Conservation (phyloP, 2,113 vertebrate species). For the Peromyscus maniculatus region DNA sequence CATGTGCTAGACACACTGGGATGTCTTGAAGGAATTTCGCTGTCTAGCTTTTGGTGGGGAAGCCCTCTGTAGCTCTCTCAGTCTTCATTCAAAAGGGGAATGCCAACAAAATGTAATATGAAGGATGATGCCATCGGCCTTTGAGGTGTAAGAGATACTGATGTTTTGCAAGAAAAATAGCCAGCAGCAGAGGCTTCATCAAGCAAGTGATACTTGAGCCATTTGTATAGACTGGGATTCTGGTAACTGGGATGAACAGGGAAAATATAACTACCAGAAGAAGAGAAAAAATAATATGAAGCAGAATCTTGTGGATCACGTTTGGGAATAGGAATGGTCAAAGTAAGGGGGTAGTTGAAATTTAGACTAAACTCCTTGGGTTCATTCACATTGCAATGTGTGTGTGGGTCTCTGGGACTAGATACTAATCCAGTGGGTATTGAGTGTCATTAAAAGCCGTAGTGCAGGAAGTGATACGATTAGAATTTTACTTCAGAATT, state of each 20-base stretch:
- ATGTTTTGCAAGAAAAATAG: background rate
- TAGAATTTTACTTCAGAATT: slow-evolving; percentile 34
- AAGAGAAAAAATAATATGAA: background rate
- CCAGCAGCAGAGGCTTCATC: background rate
- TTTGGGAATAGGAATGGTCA: background rate
- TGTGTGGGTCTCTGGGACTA: background rate
- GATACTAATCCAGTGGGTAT: slow-evolving; percentile 65
- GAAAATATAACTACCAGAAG: background rate
- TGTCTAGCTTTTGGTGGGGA: background rate
- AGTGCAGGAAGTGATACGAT: slow-evolving; percentile 47
- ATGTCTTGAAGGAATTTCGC: background rate
- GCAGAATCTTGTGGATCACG: background rate
- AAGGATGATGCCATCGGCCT: background rate
- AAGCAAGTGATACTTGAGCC: background rate
- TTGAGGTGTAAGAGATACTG: background rate
- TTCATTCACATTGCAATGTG: background rate
- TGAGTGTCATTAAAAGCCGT: slow-evolving; percentile 54
- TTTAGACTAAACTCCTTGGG: background rate
- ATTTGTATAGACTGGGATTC: background rate
- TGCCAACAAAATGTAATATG: background rate
- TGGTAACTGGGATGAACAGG: background rate
- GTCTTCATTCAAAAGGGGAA: background rate
- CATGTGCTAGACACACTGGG: background rate
- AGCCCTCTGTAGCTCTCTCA: background rate
- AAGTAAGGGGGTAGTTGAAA: background rate